Evolutionary conservation across 2,113 vertebrate genomes (phyloP), one percentile per base, ranked within the genome.

Genomic region (Emydocephalus ijimae): DNA sequence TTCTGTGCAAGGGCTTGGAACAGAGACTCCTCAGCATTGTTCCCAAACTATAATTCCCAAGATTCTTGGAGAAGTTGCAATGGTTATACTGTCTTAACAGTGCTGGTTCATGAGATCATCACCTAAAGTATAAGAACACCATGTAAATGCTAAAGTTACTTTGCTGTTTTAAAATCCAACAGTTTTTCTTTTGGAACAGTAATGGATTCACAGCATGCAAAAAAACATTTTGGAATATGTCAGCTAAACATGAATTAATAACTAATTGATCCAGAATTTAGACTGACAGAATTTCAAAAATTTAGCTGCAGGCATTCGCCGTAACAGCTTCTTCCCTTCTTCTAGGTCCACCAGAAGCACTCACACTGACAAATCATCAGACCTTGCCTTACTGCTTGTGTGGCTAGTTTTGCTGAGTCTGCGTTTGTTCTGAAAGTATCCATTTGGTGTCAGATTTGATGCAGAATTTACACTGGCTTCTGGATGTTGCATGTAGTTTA

Each of bases 291-390:
- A 94, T 48, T 54, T 91, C 56, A 90, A 90, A 93, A 69, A 93
- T 89, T 90, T 24, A 91, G 92, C 61, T 92, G 91, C 91, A 93
- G 88, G 89, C 69, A 61, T 94, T 92, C 61, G 45, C 21, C 43
- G 11, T 85, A 57, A 43, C 0, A 0, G 93, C 90, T 89, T 18
- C 85, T 26, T 87, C 29, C 64, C 91, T 7, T 92, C 92, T 87
- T 94, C 86, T 92, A 52, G 0, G 24, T 12, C 24, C 9, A 12
- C 11, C 8, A 56, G 91, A 39, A 45, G 4, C 43, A 29, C 48
- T 97, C 98, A 99, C 93, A 99, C 99, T 0, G 99, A 98, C 90
- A 99, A 94, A 93, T 99, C 99, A 15, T 98, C 98, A 0, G 98
- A 98, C 88, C 99, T 97, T 0, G 98, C 98, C 91, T 98, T 98